phyloP scores from a whole-genome alignment of 2,888 invertebrate genomes.

The Ennomos quercinarius region DNA sequence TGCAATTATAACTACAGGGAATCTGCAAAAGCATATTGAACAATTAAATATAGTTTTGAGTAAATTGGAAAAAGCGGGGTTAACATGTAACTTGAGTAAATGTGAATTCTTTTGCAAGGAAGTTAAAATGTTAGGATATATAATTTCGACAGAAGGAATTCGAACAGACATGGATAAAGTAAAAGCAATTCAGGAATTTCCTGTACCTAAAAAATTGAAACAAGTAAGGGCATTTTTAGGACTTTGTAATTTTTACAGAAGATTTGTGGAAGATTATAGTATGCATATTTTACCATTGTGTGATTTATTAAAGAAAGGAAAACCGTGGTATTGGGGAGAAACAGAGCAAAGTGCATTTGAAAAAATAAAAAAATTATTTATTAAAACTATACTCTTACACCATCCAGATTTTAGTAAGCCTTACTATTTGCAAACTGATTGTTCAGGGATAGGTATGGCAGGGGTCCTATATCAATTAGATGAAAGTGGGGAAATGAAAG shows the following conservation, averaged over 20 bases:
- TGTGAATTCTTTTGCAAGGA: conserved; percentile 24
- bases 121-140: conserved; percentile 37
- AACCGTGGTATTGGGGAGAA: conserved; percentile 29
- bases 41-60: conserved; percentile 33
- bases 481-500: conserved; percentile 21
- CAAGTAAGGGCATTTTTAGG: conserved; percentile 43
- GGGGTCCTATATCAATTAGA: conserved; percentile 38
- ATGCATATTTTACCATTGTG: conserved; percentile 28
- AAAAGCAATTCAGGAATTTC: conserved; percentile 30
- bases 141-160: conserved; percentile 33
- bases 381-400: conserved; percentile 15
- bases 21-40: conserved; percentile 32
- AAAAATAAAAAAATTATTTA: conserved; percentile 30
- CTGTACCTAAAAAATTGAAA: conserved; percentile 37
- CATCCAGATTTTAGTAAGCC: conserved; percentile 28
- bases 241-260: conserved; percentile 41
- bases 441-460: conserved; percentile 4
- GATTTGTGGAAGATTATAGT: conserved; percentile 39
- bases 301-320: conserved; percentile 35
- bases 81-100: conserved; percentile 25
- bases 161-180: conserved; percentile 15
- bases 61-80: conserved; percentile 18
- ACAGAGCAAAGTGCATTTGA: conserved; percentile 36
- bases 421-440: conserved; percentile 43
- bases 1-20: conserved; percentile 34